These are phyloP conservation scores for Folsomia candida DNA, from an alignment of 2,888 invertebrate species.

Conservation along the genomic window DNA sequence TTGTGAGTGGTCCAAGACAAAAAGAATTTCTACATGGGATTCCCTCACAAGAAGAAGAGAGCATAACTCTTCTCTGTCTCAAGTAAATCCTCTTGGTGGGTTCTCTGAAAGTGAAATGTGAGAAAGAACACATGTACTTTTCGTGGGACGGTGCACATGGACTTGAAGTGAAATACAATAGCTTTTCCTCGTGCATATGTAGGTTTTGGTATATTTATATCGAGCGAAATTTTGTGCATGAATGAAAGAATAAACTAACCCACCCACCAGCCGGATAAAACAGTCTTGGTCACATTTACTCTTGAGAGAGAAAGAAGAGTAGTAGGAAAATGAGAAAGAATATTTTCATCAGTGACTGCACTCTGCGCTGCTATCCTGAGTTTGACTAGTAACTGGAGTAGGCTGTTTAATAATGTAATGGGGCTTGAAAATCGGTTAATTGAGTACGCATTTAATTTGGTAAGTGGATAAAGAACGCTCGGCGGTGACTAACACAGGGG, in stretches of 20 bases:
- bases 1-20: too few relatives aligned
- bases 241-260: too few relatives aligned
- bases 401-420: slow-evolving; percentile 20
- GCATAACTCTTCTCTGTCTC: neutral
- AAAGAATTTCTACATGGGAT: neutral
- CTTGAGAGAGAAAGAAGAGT: too few relatives aligned
- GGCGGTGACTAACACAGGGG: neutral
- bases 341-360: neutral
- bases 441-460: slow-evolving; percentile 21
- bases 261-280: too few relatives aligned
- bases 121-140: slow-evolving; percentile 2
- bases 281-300: too few relatives aligned
- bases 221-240: too few relatives aligned
- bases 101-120: slow-evolving; percentile 6
- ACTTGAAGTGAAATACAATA: neutral
- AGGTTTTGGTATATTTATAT: too few relatives aligned
- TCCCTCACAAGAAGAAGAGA: neutral
- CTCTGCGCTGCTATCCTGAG: neutral
- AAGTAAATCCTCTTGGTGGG: slow-evolving; percentile 1
- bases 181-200: too few relatives aligned
- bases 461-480: slow-evolving; percentile 21
- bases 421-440: slow-evolving; percentile 20
- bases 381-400: slow-evolving; percentile 6
- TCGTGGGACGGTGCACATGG: neutral
- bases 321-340: too few relatives aligned